Percentiles rank a stretch among this genome's conserved stretches.
phyloP scores from a whole-genome alignment of 2,888 invertebrate genomes.

The Leptura quadrifasciata region DNA sequence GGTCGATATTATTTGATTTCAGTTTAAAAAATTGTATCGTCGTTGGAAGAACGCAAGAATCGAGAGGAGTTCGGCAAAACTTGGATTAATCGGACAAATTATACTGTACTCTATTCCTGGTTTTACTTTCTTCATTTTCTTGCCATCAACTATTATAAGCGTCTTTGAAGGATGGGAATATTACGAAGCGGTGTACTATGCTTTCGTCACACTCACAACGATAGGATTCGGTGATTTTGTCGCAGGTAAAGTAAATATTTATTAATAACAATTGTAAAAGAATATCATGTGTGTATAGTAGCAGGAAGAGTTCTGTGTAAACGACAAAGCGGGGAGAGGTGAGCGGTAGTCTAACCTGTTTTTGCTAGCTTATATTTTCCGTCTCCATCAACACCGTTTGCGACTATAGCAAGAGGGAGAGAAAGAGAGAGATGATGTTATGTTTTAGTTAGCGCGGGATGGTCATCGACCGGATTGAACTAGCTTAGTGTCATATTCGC shows the following conservation, averaged over 20 bases:
- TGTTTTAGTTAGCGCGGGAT: too few relatives aligned
- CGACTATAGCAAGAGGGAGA: too few relatives aligned
- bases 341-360: too few relatives aligned
- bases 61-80: conserved; percentile 80
- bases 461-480: too few relatives aligned
- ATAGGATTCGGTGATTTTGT: conserved; percentile 96
- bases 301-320: too few relatives aligned
- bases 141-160: conserved; percentile 90
- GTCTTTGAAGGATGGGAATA: conserved; percentile 92
- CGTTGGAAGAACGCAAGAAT: conserved; percentile 85
- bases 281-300: background rate
- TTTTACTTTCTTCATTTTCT: conserved; percentile 88
- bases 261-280: too few relatives aligned
- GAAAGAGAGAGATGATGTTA: too few relatives aligned
- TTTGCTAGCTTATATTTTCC: too few relatives aligned
- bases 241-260: conserved; percentile 80
- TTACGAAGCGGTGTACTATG: conserved; percentile 89
- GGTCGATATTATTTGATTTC: conserved; percentile 64
- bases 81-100: conserved; percentile 87
- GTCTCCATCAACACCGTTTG: too few relatives aligned
- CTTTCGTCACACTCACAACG: conserved; percentile 90
- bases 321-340: too few relatives aligned
- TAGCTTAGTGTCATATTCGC: too few relatives aligned
- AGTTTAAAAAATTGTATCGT: conserved; percentile 87
- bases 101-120: conserved; percentile 92